A percentile compares a stretch with the other conserved stretches of the same genome.
Conservation (phyloP, 2,113 vertebrate species). For the Psophia crepitans region DNA sequence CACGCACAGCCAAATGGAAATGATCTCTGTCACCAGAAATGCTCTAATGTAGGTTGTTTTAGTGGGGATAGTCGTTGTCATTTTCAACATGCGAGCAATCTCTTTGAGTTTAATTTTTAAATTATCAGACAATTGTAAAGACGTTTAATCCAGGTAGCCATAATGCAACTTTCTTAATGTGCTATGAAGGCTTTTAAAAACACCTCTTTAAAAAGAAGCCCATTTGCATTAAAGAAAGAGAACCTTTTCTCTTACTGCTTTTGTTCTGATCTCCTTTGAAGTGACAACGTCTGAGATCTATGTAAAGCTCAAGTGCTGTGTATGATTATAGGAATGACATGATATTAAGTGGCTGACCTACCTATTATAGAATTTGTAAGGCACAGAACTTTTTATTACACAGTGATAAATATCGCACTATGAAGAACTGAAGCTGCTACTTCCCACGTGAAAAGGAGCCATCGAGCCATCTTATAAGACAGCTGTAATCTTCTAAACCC, state of each 20-base stretch:
- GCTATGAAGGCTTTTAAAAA: not conserved
- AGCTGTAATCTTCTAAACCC: not conserved
- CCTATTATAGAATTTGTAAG: constrained; percentile 6
- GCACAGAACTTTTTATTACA: constrained; percentile 1
- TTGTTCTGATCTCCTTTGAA: constrained; percentile 19
- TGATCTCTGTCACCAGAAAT: not conserved
- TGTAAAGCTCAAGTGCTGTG: not conserved
- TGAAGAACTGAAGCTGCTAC: not conserved
- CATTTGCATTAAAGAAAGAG: not conserved
- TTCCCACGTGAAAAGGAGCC: not conserved
- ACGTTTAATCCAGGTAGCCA: not conserved
- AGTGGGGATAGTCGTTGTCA: not conserved
- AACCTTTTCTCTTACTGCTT: not conserved
- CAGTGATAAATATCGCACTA: not conserved
- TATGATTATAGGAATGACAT: not conserved
- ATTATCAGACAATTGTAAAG: not conserved
- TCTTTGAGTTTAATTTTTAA: not conserved
- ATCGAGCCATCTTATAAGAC: not conserved
- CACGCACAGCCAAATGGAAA: not conserved
- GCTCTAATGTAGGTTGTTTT: not conserved
- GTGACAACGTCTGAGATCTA: not conserved
- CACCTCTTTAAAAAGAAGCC: not conserved
- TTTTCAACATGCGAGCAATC: not conserved
- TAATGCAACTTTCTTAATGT: not conserved
- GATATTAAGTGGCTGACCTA: constrained; percentile 26